Conservation (phyloP, 2,888 invertebrate genomes). For the Mimumesa dahlbomi region DNA sequence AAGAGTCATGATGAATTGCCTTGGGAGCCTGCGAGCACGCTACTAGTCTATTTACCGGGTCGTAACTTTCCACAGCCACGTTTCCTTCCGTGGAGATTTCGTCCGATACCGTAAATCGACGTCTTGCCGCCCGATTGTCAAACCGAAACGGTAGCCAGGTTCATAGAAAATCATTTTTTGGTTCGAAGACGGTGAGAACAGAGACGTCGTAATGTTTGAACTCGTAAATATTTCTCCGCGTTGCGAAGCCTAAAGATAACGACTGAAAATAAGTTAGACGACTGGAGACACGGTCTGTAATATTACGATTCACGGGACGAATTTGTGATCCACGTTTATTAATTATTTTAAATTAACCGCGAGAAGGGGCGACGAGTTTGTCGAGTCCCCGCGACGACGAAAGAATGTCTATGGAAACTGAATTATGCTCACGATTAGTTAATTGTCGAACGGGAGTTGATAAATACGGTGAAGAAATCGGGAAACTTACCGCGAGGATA, state of each 20-base stretch:
- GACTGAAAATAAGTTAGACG: neutral
- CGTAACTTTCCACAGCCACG: constrained; percentile 6
- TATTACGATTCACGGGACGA: neutral
- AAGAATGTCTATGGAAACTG: no score
- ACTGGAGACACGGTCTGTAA: neutral
- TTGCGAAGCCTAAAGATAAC: neutral
- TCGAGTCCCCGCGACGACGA: no score
- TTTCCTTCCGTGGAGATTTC: constrained; percentile 11
- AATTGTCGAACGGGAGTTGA: no score
- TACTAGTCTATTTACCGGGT: constrained; percentile 13
- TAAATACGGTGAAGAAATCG: no score
- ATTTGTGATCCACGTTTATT: neutral
- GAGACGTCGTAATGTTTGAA: neutral
- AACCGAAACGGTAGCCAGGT: neutral
- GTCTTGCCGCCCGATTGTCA: neutral
- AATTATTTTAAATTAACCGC: no score
- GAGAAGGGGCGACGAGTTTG: no score
- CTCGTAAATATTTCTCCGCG: no score
- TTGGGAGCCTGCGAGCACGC: constrained; percentile 22
- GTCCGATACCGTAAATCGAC: neutral
- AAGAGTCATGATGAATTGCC: constrained; percentile 38
- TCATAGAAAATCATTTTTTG: neutral
- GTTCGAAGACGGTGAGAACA: neutral
- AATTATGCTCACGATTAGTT: no score
- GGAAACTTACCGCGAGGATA: no score